phyloP scores from a whole-genome alignment of 2,797 vertebrate genomes.

The Lacerta agilis region DNA sequence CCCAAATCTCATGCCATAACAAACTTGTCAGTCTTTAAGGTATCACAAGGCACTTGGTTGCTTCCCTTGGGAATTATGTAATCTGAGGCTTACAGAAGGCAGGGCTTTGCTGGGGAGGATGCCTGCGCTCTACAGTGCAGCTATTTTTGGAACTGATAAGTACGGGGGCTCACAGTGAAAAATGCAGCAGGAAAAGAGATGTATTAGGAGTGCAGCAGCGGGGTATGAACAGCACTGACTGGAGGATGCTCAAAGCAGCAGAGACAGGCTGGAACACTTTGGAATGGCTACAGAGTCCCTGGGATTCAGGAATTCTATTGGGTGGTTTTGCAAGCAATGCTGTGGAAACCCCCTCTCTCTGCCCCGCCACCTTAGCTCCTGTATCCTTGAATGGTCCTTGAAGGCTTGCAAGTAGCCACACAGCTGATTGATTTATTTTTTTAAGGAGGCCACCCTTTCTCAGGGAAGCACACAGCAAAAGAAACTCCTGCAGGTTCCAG shows the following conservation, averaged over 20 bases:
- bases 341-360: fast-evolving
- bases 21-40: background rate
- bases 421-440: background rate
- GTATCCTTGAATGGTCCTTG: background rate
- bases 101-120: fast-evolving
- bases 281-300: slow-evolving; percentile 2
- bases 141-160: background rate
- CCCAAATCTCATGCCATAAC: background rate
- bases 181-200: background rate
- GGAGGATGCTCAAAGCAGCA: fast-evolving
- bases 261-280: background rate
- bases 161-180: fast-evolving
- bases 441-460: background rate
- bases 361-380: background rate
- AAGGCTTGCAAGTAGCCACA: background rate
- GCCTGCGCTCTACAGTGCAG: fast-evolving
- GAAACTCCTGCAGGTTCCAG: background rate
- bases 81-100: fast-evolving
- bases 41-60: background rate
- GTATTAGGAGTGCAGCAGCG: background rate
- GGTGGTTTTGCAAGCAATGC: background rate
- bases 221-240: too few species aligned
- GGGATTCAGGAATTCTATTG: background rate
- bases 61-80: background rate
- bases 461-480: background rate